Base-by-base conservation (phyloP, 2,113 vertebrate species). In the Xyrauchen texanus region DNA sequence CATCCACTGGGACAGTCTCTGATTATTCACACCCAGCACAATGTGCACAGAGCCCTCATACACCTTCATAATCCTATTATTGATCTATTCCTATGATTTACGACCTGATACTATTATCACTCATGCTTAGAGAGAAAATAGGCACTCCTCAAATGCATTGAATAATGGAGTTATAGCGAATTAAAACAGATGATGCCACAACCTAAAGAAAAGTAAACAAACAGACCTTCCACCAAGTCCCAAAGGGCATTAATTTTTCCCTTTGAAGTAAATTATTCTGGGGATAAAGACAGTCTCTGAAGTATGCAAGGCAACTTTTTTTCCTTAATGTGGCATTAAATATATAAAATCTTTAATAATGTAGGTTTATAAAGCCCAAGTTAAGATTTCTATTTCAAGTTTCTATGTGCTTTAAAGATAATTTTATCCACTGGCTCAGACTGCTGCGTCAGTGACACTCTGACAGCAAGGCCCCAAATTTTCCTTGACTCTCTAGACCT, bases 21-120 rank as follows among this genome's bases (percentile, higher is more conserved):
- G 81, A 84, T 81, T 84, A 84, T 84, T 84, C 83, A 82, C 83
- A 81, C 83, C 80, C 76, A 63, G 71, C 83, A 84, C 83, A 84
- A 84, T 78, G 81, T 75, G 60, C 75, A 65, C 74, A 66, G 52
- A 81, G 79, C 61, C 76, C 80, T n/a, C 65, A 21, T 12, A 84
- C 76, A 70, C 76, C 76, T 68, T 64, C 47, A 65, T 42, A 57
- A 65, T 49, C 68, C 53, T 73, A 79, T 81, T 84, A 79, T 84
- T 76, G 79, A 84, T 82, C 76, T 65, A 75, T 77, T 60, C 16
- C 15, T 45, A 64, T 84, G 76, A 84, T 84, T 72, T 82, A 82
- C 65, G 62, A 82, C 68, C 80, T 55, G 72, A 71, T 84, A 78
- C 78, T 76, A 76, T 67, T 71, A 84, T 84, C 79, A 76, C 76